Evolutionary conservation across 2,113 vertebrate species (phyloP).

Genomic region (Puffinus mauretanicus): DNA sequence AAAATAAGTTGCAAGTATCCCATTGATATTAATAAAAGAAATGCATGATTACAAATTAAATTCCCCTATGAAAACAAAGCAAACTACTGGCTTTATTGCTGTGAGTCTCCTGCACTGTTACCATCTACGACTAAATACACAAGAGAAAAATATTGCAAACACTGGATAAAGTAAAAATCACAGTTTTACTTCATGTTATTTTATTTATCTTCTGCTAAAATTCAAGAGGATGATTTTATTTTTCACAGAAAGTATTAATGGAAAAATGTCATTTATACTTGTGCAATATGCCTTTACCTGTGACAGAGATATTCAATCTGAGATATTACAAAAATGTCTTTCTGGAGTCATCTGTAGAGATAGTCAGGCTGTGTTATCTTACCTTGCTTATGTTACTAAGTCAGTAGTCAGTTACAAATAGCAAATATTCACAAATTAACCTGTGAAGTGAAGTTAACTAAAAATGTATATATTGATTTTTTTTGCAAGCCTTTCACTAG

Average conservation of each 20-base stretch:
- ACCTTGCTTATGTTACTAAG: not conserved
- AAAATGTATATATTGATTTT: not conserved
- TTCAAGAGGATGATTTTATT: not conserved
- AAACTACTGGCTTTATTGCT: constrained; percentile 3
- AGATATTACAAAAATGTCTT: not conserved
- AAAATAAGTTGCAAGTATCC: not conserved
- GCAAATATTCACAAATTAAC: not conserved
- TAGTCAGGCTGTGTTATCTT: not conserved
- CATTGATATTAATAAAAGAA: not conserved
- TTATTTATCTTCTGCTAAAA: not conserved
- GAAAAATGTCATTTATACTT: not conserved
- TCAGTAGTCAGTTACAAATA: not conserved
- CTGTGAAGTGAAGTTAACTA: not conserved
- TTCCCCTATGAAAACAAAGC: not conserved
- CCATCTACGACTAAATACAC: not conserved
- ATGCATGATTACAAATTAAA: not conserved
- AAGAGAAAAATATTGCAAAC: not conserved
- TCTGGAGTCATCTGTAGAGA: not conserved
- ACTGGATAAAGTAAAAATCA: not conserved
- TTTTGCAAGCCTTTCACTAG: not conserved
- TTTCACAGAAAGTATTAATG: not conserved
- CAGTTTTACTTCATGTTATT: not conserved
- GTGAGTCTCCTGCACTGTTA: not conserved
- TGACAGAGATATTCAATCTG: not conserved
- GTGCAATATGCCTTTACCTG: not conserved